Evolutionary conservation across 2,888 invertebrate species (phyloP).

Genomic region (Argynnis bischoffii): DNA sequence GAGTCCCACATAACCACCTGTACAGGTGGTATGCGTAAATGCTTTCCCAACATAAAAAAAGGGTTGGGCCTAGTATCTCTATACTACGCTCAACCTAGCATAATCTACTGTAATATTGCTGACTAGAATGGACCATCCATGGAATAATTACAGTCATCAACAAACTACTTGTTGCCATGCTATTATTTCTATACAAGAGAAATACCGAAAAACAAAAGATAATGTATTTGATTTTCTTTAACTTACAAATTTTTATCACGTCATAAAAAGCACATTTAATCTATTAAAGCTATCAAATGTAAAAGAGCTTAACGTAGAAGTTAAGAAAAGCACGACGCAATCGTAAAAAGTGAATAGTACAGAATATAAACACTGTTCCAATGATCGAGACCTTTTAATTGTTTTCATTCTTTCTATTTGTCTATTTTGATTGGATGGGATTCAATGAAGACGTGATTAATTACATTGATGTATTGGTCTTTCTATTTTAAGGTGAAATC

Average conservation of each 20-base stretch:
- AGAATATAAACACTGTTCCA: conserved; percentile 13
- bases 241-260: neutral
- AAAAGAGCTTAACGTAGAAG: conserved; percentile 1
- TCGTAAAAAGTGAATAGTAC: conserved; percentile 17
- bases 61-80: no score
- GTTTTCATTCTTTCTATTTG: conserved; percentile 2
- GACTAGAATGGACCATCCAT: no score
- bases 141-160: neutral
- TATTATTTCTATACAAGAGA: neutral
- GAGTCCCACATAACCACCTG: no score
- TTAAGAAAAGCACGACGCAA: conserved; percentile 1
- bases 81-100: neutral
- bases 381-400: conserved; percentile 14
- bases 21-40: no score
- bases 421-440: conserved; percentile 10
- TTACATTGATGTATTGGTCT: neutral
- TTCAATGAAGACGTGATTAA: conserved; percentile 2
- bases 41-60: no score
- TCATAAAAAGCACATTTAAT: conserved; percentile 19
- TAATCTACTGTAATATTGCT: neutral
- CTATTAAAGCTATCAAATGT: conserved; percentile 13
- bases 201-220: neutral
- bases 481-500: neutral
- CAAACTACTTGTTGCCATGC: neutral
- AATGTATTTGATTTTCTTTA: neutral